phyloP scores from a whole-genome alignment of 2,797 vertebrate species.

The Peromyscus attwateri region DNA sequence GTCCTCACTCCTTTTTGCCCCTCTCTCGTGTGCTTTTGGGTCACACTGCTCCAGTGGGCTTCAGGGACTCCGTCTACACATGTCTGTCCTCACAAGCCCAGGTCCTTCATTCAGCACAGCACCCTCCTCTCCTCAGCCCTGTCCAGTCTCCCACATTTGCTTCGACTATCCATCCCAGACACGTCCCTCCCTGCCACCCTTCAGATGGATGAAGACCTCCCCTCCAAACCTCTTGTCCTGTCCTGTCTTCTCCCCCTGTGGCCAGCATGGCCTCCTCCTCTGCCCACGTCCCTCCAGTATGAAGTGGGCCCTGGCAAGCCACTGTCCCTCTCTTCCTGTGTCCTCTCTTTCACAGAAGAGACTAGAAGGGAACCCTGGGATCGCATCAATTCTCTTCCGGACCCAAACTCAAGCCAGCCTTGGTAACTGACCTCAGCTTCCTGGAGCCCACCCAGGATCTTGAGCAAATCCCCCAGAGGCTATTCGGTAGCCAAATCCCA shows the following conservation, averaged over 20 bases:
- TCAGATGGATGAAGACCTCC: background rate
- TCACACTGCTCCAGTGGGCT: background rate
- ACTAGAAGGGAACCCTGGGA: background rate
- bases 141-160: too few relatives aligned
- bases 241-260: background rate
- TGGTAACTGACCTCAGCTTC: background rate
- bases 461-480: background rate
- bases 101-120: background rate
- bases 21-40: background rate
- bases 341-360: background rate
- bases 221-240: background rate
- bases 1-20: background rate
- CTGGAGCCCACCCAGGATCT: background rate
- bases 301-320: background rate
- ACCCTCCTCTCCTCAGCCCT: background rate
- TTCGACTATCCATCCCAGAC: background rate
- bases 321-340: background rate
- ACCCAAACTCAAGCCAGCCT: background rate
- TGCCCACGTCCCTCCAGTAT: background rate
- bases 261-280: background rate
- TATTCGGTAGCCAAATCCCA: background rate
- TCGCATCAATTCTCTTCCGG: background rate
- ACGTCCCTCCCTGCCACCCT: background rate
- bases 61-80: background rate
- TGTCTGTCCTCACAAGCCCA: background rate